Evolutionary conservation across 2,888 invertebrate genomes (phyloP).

Genomic region (Epirrita christyi): DNA sequence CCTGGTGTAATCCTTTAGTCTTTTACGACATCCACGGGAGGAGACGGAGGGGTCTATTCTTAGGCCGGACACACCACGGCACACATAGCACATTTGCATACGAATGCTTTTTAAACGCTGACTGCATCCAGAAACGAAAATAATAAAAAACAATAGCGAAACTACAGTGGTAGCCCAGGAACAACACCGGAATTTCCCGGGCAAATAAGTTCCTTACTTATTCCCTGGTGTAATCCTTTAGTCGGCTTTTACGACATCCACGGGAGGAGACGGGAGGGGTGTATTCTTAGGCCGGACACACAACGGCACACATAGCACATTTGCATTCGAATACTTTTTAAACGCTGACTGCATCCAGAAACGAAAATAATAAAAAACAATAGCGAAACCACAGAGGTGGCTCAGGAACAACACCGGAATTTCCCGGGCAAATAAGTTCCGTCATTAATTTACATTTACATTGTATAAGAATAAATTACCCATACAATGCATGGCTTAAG

Average conservation of each 20-base stretch:
- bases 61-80: no score
- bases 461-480: neutral
- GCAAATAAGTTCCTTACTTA: neutral
- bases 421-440: neutral
- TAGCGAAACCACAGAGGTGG: neutral
- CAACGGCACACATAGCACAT: no score
- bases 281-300: no score
- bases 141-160: neutral
- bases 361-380: neutral
- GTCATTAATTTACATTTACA: constrained; percentile 10
- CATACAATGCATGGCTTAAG: neutral
- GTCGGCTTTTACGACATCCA: no score
- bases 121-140: neutral
- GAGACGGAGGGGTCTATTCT: neutral
- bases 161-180: neutral
- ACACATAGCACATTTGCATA: no score
- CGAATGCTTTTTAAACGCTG: neutral
- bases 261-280: no score
- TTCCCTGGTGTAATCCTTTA: no score
- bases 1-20: no score
- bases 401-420: neutral
- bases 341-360: neutral
- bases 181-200: neutral
- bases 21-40: no score
- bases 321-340: no score